Evolutionary conservation across 1,140 invertebrate genomes (phyloP).

Genomic region (Leptinotarsa texana): DNA sequence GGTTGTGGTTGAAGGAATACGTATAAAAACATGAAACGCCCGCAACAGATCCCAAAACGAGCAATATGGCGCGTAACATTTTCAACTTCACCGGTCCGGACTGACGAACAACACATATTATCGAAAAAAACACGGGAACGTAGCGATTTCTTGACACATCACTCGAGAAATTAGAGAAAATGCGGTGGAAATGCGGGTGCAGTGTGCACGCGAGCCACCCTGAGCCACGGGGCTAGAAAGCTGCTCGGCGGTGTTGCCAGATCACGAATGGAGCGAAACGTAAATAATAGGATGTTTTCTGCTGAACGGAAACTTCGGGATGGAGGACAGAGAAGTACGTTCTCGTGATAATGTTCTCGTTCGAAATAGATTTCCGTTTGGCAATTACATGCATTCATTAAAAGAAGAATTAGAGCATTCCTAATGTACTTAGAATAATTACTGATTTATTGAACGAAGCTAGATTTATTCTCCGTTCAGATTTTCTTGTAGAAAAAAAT

Average conservation of each 20-base stretch:
- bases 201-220: slow-evolving; percentile 21
- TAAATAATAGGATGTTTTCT: neutral
- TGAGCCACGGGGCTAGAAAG: slow-evolving; percentile 17
- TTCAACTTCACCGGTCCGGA: slow-evolving; percentile 7
- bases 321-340: neutral
- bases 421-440: too few relatives aligned
- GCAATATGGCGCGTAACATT: slow-evolving; percentile 33
- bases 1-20: slow-evolving; percentile 16
- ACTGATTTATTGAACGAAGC: too few relatives aligned
- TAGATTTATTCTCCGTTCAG: too few relatives aligned
- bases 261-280: slow-evolving; percentile 15
- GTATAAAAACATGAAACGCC: slow-evolving; percentile 34
- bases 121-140: neutral
- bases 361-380: neutral
- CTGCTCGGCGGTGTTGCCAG: slow-evolving; percentile 12
- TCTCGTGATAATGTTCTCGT: neutral
- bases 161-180: slow-evolving; percentile 20
- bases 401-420: too few relatives aligned
- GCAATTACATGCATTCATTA: neutral
- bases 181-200: slow-evolving; percentile 20
- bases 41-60: slow-evolving; percentile 17
- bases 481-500: too few relatives aligned
- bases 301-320: neutral
- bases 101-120: slow-evolving; percentile 19
- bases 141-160: slow-evolving; percentile 28